Evolutionary conservation across 1,140 invertebrate species (phyloP).

Genomic region (Octopus bimaculoides): DNA sequence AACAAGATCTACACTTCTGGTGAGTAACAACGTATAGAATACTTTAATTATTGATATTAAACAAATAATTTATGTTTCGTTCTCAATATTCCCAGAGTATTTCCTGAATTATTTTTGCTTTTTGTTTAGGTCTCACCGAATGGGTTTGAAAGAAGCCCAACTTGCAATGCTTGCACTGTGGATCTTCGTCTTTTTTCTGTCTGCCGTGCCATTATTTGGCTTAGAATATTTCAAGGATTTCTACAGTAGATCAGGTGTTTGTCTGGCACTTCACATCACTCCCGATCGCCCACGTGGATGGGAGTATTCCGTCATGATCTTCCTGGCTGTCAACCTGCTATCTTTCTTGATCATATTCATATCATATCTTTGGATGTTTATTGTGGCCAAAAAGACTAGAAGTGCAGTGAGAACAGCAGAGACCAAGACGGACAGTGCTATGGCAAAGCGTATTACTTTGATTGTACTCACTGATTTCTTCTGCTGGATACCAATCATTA

Average conservation of each 20-base stretch:
- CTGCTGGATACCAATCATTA: conserved; percentile 64
- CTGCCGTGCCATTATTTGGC: conserved; percentile 58
- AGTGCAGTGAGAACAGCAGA: conserved; percentile 54
- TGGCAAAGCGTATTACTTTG: conserved; percentile 63
- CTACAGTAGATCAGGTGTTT: conserved; percentile 65
- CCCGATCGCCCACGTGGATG: conserved; percentile 62
- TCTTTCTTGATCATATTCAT: conserved; percentile 62
- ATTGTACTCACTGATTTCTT: conserved; percentile 64
- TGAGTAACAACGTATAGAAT: too few species aligned
- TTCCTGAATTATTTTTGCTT: not conserved
- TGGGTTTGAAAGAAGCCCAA: conserved; percentile 56
- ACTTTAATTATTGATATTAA: too few species aligned
- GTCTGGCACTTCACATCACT: conserved; percentile 64
- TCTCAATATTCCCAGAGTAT: too few species aligned
- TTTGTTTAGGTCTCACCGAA: conserved; percentile 50
- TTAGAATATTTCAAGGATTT: conserved; percentile 62
- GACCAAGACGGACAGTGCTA: conserved; percentile 57
- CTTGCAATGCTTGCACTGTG: conserved; percentile 60
- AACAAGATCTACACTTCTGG: too few species aligned
- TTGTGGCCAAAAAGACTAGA: conserved; percentile 59
- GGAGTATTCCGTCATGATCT: conserved; percentile 65
- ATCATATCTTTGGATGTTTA: conserved; percentile 64
- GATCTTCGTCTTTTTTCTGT: conserved; percentile 56
- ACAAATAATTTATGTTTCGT: too few species aligned
- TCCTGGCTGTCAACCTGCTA: conserved; percentile 61